A percentile compares a stretch with the other conserved stretches of the same genome.
phyloP scores from a whole-genome alignment of 2,113 vertebrate genomes.

The Panthera uncia region DNA sequence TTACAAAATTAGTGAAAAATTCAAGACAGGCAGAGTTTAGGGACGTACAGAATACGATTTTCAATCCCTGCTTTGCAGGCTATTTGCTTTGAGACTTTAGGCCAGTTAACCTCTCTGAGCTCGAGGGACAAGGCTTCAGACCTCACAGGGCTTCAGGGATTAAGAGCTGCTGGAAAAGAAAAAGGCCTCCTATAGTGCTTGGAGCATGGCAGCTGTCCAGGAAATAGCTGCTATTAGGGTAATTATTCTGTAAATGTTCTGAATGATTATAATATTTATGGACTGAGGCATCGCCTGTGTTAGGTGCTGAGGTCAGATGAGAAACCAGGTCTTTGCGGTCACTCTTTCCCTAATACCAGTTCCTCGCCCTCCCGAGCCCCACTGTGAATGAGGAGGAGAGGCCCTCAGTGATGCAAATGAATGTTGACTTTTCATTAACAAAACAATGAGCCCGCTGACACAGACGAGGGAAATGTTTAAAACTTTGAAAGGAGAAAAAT shows the following conservation, averaged over 20 bases:
- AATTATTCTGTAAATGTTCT: not conserved
- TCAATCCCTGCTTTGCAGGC: not conserved
- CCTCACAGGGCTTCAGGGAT: not conserved
- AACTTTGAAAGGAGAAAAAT: constrained; percentile 45
- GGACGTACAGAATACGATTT: not conserved
- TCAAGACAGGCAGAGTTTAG: not conserved
- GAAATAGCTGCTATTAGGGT: not conserved
- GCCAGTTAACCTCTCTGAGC: not conserved
- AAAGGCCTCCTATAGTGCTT: not conserved
- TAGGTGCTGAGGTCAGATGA: not conserved
- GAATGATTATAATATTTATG: not conserved
- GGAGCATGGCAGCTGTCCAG: not conserved
- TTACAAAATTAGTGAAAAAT: not conserved
- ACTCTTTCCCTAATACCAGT: not conserved
- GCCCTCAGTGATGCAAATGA: constrained; percentile 45
- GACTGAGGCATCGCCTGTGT: not conserved
- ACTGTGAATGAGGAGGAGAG: not conserved
- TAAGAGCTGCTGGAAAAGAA: not conserved
- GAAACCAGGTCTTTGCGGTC: not conserved
- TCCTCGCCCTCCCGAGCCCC: not conserved
- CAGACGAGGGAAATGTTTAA: not conserved
- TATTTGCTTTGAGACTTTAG: not conserved
- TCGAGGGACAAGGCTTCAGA: not conserved
- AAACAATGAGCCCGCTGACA: not conserved
- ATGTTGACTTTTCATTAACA: constrained; percentile 38